phyloP scores from a whole-genome alignment of 92 coral and sea anemone species.

The Palythoa caribaeorum region DNA sequence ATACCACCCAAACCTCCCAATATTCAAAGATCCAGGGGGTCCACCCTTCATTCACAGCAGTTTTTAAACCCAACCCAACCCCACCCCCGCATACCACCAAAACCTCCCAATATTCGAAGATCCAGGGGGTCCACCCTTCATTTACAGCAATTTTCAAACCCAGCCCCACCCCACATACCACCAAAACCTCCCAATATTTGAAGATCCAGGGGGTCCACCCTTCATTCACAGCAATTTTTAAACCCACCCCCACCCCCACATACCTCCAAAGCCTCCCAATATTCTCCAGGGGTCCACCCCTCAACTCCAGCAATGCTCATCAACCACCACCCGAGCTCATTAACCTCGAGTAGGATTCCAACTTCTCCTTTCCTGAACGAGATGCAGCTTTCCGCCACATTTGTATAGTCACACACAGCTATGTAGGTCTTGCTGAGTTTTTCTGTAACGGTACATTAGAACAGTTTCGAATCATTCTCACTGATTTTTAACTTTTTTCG shows the following conservation, averaged over 20 bases:
- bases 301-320: constrained; percentile 78
- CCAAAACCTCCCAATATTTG: background rate
- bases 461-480: background rate
- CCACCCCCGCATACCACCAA: background rate
- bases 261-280: constrained; percentile 70
- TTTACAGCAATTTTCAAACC: constrained; percentile 49
- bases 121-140: constrained; percentile 65
- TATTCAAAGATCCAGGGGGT: constrained; percentile 34
- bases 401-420: constrained; percentile 67
- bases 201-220: constrained; percentile 64
- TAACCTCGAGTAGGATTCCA: constrained; percentile 67
- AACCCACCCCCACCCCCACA: background rate
- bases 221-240: constrained; percentile 52
- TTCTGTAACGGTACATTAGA: constrained; percentile 8
- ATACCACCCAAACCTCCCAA: too few species aligned
- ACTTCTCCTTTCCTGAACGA: constrained; percentile 74
- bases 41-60: constrained; percentile 68
- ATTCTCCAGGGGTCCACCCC: constrained; percentile 83
- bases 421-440: constrained; percentile 61
- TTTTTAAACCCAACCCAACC: background rate
- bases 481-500: background rate
- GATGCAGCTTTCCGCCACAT: constrained; percentile 64
- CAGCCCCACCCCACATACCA: background rate
- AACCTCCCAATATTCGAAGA: too few species aligned
- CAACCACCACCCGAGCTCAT: constrained; percentile 77